Evolutionary conservation across 2,888 invertebrate species (phyloP), one percentile per base, ranked within the genome.

Genomic region (Agrochola lychnidis): DNA sequence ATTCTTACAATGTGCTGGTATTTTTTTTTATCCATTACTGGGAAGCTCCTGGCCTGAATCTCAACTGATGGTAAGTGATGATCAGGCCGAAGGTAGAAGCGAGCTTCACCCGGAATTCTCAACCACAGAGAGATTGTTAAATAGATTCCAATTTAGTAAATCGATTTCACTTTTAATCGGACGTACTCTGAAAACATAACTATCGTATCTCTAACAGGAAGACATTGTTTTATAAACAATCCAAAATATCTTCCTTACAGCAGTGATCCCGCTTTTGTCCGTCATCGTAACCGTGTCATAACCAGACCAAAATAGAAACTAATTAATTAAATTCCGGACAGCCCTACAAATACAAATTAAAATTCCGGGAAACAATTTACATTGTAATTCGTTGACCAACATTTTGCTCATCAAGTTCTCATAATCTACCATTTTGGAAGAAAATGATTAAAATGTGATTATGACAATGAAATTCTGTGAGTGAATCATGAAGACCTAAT

Each of bases 301-400:
- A n/a, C 4, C n/a, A 59, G 6, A 36, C 14, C 0, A 62, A 76
- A 61, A 70, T 62, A 62, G 22, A 57, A 66, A 56, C 16, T 53
- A 63, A 72, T 69, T 73, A 53, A 62, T 48, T 30, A 0, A 42
- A 42, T 69, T 57, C 0, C 36, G 53, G 69, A 64, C 74, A 83
- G 56, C 84, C 82, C 82, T 79, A 59, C n/a, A 40, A 51, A 53
- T 14, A 25, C 59, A 70, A 76, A 81, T 87, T 69, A 74, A 66
- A 66, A 64, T 85, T 71, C 74, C 40, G 22, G 72, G 79, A 85
- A 86, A 85, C 74, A 73, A 79, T 86, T 86, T 76, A 83, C 71
- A 53, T 59, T 51, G 76, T 78, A 76, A 79, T 80, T 78, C 64
- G 40, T 51, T 76, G 82, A 62, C 85, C 82, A 73, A 79, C 72